phyloP scores from a whole-genome alignment of 2,888 invertebrate species.

The Acrobasis repandana region DNA sequence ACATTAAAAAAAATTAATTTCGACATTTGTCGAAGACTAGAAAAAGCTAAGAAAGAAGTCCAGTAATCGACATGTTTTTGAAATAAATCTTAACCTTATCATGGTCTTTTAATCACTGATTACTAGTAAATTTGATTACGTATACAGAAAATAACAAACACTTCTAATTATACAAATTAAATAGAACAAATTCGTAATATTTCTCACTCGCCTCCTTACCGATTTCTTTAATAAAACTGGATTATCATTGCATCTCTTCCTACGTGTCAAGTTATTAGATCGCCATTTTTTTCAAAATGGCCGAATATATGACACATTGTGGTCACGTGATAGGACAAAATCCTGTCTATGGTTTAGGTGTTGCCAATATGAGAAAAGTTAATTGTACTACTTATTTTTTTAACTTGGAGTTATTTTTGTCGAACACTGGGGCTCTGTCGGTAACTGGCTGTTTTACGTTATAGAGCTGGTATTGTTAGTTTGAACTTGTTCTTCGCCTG shows the following conservation, averaged over 20 bases:
- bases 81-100: slow-evolving; percentile 18
- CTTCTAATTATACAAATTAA: slow-evolving; percentile 19
- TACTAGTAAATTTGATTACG: slow-evolving; percentile 19
- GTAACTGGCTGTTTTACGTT: not conserved
- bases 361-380: too few species aligned
- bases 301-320: slow-evolving; percentile 22
- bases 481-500: too few species aligned
- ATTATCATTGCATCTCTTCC: slow-evolving; percentile 6
- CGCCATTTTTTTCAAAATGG: slow-evolving; percentile 26
- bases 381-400: too few species aligned
- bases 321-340: slow-evolving; percentile 9
- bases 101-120: slow-evolving; percentile 2
- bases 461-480: too few species aligned
- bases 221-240: slow-evolving; percentile 25
- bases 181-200: slow-evolving; percentile 22
- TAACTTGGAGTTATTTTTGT: not conserved
- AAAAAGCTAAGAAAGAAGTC: not conserved
- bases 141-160: slow-evolving; percentile 18
- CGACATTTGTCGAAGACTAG: slow-evolving; percentile 22
- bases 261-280: not conserved
- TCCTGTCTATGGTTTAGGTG: too few species aligned
- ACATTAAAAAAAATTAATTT: slow-evolving; percentile 16
- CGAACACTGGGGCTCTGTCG: not conserved
- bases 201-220: slow-evolving; percentile 25
- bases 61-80: slow-evolving; percentile 25